Evolutionary conservation across 2,113 vertebrate species (phyloP).

Genomic region (Vicugna pacos): DNA sequence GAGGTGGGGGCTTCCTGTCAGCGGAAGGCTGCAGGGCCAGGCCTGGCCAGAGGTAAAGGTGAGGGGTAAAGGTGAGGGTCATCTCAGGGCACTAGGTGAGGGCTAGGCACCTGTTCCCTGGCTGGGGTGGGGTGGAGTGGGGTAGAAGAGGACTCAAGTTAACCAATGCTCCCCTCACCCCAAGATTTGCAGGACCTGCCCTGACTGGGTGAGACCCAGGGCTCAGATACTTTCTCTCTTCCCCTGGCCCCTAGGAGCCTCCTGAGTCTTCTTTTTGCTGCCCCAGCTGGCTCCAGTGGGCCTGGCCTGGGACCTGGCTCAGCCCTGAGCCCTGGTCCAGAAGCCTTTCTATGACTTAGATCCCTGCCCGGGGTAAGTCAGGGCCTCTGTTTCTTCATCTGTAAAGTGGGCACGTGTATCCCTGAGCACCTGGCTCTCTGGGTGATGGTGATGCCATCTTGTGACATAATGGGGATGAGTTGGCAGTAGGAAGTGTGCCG

Average conservation of each 20-base stretch:
- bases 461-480: not conserved
- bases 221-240: not conserved
- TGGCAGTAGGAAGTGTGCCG: not conserved
- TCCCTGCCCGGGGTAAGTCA: not conserved
- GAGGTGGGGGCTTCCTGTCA: not conserved
- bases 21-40: not conserved
- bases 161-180: not conserved
- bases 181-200: not conserved
- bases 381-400: not conserved
- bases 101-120: not conserved
- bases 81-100: not conserved
- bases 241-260: not conserved
- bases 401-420: not conserved
- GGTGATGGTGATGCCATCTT: not conserved
- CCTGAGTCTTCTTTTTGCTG: not conserved
- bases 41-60: not conserved
- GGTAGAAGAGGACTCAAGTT: not conserved
- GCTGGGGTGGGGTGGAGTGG: not conserved
- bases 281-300: not conserved
- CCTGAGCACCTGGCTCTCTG: not conserved
- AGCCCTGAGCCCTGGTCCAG: not conserved
- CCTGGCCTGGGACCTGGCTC: not conserved
- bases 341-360: not conserved
- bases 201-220: not conserved
- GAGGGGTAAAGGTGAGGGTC: too few relatives aligned